Evolutionary conservation across 2,113 vertebrate genomes (phyloP), one percentile per base, ranked within the genome.

Genomic region (Pseudorectes ferrugineus): DNA sequence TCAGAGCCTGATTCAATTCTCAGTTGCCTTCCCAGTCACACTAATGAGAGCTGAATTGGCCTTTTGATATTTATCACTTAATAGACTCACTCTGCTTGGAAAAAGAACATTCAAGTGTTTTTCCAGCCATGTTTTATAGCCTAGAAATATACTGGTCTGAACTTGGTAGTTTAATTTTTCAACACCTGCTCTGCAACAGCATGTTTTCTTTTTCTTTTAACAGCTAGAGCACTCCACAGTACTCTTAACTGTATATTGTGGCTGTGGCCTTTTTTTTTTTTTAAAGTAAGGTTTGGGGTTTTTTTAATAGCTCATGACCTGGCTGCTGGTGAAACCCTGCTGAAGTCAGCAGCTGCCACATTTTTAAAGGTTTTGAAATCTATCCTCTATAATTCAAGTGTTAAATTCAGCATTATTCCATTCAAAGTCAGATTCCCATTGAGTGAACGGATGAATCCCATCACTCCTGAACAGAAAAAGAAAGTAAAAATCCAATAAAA

Each of bases 61-160:
- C 61, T 81, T 95, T 68, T 75, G 77, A 52, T 92, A 86, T 92
- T 93, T 93, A 92, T 57, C 38, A 54, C 43, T 92, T 89, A 54
- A 88, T 62, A 92, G 65, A 63, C n/a, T 55, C 2, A 0, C 33
- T 71, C n/a, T 6, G 12, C 48, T 93, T 74, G n/a, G 83, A 14
- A 45, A 73, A 85, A 78, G 35, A 73, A 35, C 14, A 76, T 36
- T 65, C 22, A 85, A 59, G 33, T 88, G 49, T 65, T 94, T 94
- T 75, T 59, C 43, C 70, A 89, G 33, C 29, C 29, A 31, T 82
- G 25, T 65, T 95, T 84, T 89, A 75, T 61, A 85, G 54, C 38
- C 11, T 46, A 72, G 33, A 33, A 92, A 89, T 89, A 65, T 22
- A 42, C 21, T 61, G 22, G 29, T 66, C 42, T 72, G 54, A 85